A percentile compares a stretch with the other conserved stretches of the same genome.
phyloP scores from a whole-genome alignment of 2,113 vertebrate species.

The Danionella cerebrum region DNA sequence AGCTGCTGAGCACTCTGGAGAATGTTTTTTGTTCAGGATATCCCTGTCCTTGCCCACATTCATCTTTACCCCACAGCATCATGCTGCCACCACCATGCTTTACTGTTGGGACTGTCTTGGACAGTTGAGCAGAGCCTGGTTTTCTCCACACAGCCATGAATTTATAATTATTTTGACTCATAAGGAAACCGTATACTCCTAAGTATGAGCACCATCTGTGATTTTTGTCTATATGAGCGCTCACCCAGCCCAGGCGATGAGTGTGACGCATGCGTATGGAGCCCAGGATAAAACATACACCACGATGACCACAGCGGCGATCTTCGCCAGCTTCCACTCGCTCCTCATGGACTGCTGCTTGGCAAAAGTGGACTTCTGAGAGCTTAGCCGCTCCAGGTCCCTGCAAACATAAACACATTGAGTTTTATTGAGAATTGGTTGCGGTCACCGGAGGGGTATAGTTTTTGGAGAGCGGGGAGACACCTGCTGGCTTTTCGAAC shows the following conservation, averaged over 20 bases:
- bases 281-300: slow-evolving; percentile 88
- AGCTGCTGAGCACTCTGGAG: too few species aligned
- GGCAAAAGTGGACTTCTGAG: slow-evolving; percentile 61
- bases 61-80: too few species aligned
- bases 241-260: slow-evolving; percentile 86
- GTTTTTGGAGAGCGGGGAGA: too few species aligned
- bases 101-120: too few species aligned
- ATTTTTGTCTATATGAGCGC: not conserved
- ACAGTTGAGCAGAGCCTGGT: too few species aligned
- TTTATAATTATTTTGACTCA: too few species aligned
- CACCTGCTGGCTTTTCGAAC: slow-evolving; percentile 46
- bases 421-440: not conserved
- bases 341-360: slow-evolving; percentile 69
- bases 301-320: slow-evolving; percentile 79
- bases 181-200: not conserved
- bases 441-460: too few species aligned
- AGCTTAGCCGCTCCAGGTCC: slow-evolving; percentile 67
- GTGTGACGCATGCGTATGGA: slow-evolving; percentile 80
- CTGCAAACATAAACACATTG: slow-evolving; percentile 48
- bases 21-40: too few species aligned
- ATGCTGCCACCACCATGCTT: too few species aligned
- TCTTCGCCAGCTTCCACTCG: slow-evolving; percentile 91
- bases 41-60: too few species aligned
- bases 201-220: not conserved
- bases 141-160: too few species aligned